Evolutionary conservation across 2,888 invertebrate genomes (phyloP).

Genomic region (Gisinianus flammeolus): DNA sequence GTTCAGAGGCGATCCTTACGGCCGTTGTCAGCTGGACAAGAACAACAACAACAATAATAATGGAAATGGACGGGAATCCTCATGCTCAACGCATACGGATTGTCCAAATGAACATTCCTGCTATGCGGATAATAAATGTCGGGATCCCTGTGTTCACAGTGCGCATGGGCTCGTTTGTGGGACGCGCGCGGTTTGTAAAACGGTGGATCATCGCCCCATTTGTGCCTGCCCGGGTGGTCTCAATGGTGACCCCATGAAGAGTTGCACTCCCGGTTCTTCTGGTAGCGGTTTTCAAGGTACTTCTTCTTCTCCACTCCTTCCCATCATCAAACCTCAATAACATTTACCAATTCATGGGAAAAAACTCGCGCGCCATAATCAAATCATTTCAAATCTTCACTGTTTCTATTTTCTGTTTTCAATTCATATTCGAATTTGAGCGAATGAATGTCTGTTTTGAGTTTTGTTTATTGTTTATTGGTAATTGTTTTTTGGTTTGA

Average conservation of each 20-base stretch:
- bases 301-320: neutral
- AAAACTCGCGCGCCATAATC: too few relatives aligned
- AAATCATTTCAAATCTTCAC: too few relatives aligned
- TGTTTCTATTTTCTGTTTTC: too few relatives aligned
- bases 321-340: neutral
- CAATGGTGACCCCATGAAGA: constrained; percentile 23
- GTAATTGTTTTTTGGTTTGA: too few relatives aligned
- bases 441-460: too few relatives aligned
- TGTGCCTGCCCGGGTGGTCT: constrained; percentile 28
- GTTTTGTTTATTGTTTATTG: neutral
- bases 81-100: constrained; percentile 53
- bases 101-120: constrained; percentile 54
- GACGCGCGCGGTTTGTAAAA: constrained; percentile 28
- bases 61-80: neutral
- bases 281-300: constrained; percentile 20
- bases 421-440: too few relatives aligned
- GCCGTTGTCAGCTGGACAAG: constrained; percentile 14
- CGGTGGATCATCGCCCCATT: constrained; percentile 30
- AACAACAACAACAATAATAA: neutral
- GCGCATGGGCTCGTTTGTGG: constrained; percentile 27
- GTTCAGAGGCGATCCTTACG: constrained; percentile 22
- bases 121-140: constrained; percentile 49
- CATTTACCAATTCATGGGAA: neutral
- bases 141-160: constrained; percentile 54
- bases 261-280: neutral